Evolutionary conservation across 2,888 invertebrate genomes (phyloP), one percentile per base, ranked within the genome.

Genomic region (Quadriops clusia): DNA sequence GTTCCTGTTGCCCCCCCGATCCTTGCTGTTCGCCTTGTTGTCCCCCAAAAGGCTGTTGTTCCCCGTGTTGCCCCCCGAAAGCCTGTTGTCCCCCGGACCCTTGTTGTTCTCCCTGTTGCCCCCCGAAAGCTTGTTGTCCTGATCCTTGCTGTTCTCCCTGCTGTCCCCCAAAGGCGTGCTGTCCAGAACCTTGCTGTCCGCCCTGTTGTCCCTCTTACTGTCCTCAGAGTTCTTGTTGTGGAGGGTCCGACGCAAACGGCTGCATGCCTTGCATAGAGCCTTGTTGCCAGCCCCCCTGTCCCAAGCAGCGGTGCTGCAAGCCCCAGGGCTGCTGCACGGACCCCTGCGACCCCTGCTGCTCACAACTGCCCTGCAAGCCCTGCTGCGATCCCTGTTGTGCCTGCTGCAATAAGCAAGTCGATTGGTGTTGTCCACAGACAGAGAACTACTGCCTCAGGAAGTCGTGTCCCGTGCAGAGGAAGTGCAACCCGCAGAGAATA

Each of bases 381-480:
- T 44, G 46, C 34, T 23, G 34, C 16, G 37, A 39, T 18, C 43
- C 44, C 8, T 40, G 42, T 26, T 45, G 44, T 33, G 25, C 29
- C 10, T 42, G 42, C 33, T 44, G 45, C 35, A 30, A 41, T 9
- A 40, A 43, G 23, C 26, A 30, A 17, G 35, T 34, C 5, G 17
- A 20, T 11, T 32, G 36, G 16, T 20, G 23, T 12, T 36, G 32
- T 21, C 28, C 31, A 10, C 41, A 41, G 5, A 43, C 42, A 4
- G 26, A 24, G 17, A 29, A 40, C 34, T 34, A 38, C 40, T 16
- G 46, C 41, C 10, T 51, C 45, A 34, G 39, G 30, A 33, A 44
- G 33, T 10, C 45, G 28, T 13, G 40, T 37, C 3, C 38, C 7
- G 12, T 10, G 4, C n/a, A 23, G 7, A 34, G 30, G 17, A 32